phyloP scores from a whole-genome alignment of 2,888 invertebrate genomes.

The Megamerina dolium region DNA sequence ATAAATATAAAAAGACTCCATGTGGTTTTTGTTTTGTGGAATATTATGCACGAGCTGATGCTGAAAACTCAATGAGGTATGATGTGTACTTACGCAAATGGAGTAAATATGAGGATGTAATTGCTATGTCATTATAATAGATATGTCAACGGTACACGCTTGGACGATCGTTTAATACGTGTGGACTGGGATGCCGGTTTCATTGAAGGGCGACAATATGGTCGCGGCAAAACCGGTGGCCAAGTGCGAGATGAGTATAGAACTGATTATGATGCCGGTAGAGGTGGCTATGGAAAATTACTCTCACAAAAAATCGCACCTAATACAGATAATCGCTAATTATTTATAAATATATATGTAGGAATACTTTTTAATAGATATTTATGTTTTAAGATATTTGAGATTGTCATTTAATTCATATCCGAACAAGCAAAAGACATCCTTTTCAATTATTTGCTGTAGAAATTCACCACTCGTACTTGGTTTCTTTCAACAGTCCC shows the following conservation, averaged over 20 bases:
- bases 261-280: slow-evolving; percentile 91
- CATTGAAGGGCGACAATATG: slow-evolving; percentile 95
- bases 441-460: no score
- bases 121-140: slow-evolving; percentile 48
- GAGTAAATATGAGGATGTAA: neutral
- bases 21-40: slow-evolving; percentile 99
- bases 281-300: slow-evolving; percentile 96
- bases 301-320: slow-evolving; percentile 75
- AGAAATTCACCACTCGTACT: no score
- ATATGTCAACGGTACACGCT: slow-evolving; percentile 90
- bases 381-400: no score
- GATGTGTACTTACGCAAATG: neutral
- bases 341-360: neutral
- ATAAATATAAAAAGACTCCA: slow-evolving; percentile 96
- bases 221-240: slow-evolving; percentile 95
- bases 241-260: slow-evolving; percentile 98
- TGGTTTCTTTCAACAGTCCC: no score
- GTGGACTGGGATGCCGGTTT: slow-evolving; percentile 99
- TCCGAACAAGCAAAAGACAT: no score
- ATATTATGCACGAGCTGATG: slow-evolving; percentile 70
- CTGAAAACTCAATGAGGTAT: slow-evolving; percentile 74
- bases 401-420: no score
- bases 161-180: slow-evolving; percentile 94
- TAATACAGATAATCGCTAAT: slow-evolving; percentile 42
- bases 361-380: no score